Evolutionary conservation across 2,797 vertebrate genomes (phyloP).

Genomic region (Euphonia xanthogaster): DNA sequence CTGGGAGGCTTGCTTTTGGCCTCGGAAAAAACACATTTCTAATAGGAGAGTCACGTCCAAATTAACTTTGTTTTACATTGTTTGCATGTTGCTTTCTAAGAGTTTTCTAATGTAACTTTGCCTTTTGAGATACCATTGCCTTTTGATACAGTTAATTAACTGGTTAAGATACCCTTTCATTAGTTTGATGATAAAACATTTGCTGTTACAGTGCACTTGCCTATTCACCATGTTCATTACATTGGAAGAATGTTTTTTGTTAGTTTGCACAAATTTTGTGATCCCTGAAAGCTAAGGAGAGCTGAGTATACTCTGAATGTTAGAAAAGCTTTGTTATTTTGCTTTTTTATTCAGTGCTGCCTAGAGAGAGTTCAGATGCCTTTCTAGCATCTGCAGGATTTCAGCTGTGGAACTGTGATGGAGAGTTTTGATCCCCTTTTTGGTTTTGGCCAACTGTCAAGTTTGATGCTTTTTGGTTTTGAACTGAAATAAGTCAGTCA

Average conservation of each 20-base stretch:
- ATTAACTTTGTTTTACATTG: not conserved
- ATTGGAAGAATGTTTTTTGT: not conserved
- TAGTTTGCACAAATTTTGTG: not conserved
- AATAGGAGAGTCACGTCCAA: rapidly evolving
- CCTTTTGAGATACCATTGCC: not conserved
- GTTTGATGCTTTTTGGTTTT: not conserved
- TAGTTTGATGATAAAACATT: not conserved
- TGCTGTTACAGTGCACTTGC: not conserved
- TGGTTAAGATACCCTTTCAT: not conserved
- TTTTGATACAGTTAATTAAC: not conserved
- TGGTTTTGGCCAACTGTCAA: not conserved
- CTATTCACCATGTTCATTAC: not conserved
- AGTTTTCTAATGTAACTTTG: not conserved
- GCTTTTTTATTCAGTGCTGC: not conserved
- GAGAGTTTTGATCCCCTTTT: not conserved
- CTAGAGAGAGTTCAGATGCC: not conserved
- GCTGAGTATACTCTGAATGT: not conserved
- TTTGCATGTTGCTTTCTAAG: not conserved
- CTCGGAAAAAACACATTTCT: not conserved
- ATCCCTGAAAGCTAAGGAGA: not conserved
- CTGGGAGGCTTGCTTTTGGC: rapidly evolving
- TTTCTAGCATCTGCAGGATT: rapidly evolving
- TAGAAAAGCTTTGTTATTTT: not conserved
- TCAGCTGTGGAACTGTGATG: not conserved
- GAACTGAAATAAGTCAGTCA: not conserved